Evolutionary conservation across 2,888 invertebrate genomes (phyloP).

Genomic region (Lumbricus terrestris): DNA sequence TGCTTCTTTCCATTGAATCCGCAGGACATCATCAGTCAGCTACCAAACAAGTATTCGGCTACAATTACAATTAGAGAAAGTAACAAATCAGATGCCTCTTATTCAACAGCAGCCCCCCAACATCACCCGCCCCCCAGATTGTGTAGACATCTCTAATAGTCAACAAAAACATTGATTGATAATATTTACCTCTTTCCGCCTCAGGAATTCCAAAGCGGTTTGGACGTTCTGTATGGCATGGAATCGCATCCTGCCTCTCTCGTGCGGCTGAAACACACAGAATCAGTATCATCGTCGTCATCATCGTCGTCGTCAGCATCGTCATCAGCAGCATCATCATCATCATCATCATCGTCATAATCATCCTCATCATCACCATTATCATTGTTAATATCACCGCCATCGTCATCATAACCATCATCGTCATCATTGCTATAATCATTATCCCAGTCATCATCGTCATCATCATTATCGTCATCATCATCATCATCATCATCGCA

Average conservation of each 20-base stretch:
- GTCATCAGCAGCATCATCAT: conserved; percentile 19
- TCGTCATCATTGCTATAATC: conserved; percentile 12
- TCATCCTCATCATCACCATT: conserved; percentile 18
- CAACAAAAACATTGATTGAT: no score
- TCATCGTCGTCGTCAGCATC: background rate
- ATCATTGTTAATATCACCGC: background rate
- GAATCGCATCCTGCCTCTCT: conserved; percentile 95
- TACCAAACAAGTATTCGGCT: no score
- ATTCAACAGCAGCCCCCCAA: background rate
- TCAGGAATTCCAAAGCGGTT: conserved; percentile 89
- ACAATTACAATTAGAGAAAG: no score
- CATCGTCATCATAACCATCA: background rate
- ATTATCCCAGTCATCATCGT: conserved; percentile 19
- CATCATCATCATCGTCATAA: conserved; percentile 4
- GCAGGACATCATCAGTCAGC: no score
- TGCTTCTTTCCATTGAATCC: no score
- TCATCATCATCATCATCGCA: background rate
- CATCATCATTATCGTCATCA: background rate
- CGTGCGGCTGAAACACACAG: conserved; percentile 76
- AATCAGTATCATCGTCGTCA: background rate
- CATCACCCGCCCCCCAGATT: no score
- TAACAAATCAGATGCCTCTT: no score
- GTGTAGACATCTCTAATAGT: no score
- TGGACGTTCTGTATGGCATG: conserved; percentile 98
- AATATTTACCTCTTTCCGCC: conserved; percentile 65